Percentiles rank a stretch among this genome's conserved stretches.
Conservation (phyloP, 2,888 invertebrate species). For the Mimachlamys varia region DNA sequence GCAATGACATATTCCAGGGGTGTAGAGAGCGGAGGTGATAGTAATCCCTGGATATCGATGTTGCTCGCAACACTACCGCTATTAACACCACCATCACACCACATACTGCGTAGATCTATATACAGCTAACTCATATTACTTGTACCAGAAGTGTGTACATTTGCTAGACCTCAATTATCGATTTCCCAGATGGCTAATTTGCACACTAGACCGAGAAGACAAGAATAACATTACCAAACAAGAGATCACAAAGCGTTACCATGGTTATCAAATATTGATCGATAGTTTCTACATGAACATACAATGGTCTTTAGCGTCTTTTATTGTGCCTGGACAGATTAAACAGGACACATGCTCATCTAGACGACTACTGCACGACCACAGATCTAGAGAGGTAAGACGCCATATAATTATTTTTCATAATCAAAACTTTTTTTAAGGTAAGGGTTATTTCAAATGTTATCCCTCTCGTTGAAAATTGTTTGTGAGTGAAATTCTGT, state of each 20-base stretch:
- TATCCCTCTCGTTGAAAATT: too few species aligned
- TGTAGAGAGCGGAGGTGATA: too few species aligned
- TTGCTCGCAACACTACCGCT: too few species aligned
- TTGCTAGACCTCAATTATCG: neutral
- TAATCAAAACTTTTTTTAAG: too few species aligned
- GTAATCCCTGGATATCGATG: too few species aligned
- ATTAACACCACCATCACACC: too few species aligned
- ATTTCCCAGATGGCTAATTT: neutral
- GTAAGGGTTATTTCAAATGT: too few species aligned
- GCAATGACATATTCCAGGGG: too few species aligned
- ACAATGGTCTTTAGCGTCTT: neutral
- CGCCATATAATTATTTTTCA: too few species aligned
- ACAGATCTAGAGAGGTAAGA: neutral
- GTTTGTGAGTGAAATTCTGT: too few species aligned
- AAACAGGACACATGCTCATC: neutral
- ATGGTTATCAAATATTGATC: neutral
- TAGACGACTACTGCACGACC: neutral
- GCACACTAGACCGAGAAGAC: neutral
- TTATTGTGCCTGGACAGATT: neutral
- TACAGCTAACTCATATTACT: neutral
- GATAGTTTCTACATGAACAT: neutral
- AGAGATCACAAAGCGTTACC: neutral
- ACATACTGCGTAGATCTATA: too few species aligned
- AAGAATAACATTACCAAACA: neutral
- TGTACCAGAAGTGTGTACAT: neutral